Conservation (phyloP, 2,113 vertebrate genomes). For the Rhinopomastus cyanomelas region DNA sequence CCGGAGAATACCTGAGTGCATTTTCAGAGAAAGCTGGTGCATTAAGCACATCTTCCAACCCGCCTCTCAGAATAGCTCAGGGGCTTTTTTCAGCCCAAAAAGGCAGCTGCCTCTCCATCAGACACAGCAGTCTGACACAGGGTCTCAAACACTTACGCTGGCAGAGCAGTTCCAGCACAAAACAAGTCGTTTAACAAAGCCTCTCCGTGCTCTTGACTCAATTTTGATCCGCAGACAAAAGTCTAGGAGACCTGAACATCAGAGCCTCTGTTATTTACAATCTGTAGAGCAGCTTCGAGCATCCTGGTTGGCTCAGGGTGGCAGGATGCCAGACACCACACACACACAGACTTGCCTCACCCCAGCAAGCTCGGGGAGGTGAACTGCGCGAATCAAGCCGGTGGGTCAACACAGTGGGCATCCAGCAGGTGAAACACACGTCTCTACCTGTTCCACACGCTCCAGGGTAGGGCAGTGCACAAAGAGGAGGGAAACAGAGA, state of each 20-base stretch:
- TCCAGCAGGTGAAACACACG: rapidly evolving
- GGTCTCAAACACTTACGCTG: background rate
- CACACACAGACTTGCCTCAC: background rate
- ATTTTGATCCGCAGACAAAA: background rate
- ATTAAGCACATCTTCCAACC: background rate
- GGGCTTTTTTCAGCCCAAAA: background rate
- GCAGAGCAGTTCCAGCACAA: background rate
- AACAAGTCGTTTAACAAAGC: background rate
- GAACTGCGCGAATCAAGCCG: background rate
- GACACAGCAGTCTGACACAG: background rate
- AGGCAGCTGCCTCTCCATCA: background rate
- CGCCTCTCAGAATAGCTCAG: too few species aligned
- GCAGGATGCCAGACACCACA: background rate
- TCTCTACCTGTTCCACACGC: rapidly evolving
- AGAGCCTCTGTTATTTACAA: background rate
- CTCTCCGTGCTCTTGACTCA: background rate
- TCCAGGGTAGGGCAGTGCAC: background rate
- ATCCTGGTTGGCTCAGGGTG: background rate
- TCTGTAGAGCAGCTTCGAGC: background rate
- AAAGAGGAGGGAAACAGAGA: background rate
- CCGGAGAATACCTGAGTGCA: background rate
- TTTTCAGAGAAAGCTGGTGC: background rate
- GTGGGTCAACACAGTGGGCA: rapidly evolving
- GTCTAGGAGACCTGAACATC: background rate
- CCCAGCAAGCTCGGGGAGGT: background rate